Percentiles rank a stretch among this genome's conserved stretches.
Conservation (phyloP, 2,797 vertebrate species). For the Emys orbicularis region DNA sequence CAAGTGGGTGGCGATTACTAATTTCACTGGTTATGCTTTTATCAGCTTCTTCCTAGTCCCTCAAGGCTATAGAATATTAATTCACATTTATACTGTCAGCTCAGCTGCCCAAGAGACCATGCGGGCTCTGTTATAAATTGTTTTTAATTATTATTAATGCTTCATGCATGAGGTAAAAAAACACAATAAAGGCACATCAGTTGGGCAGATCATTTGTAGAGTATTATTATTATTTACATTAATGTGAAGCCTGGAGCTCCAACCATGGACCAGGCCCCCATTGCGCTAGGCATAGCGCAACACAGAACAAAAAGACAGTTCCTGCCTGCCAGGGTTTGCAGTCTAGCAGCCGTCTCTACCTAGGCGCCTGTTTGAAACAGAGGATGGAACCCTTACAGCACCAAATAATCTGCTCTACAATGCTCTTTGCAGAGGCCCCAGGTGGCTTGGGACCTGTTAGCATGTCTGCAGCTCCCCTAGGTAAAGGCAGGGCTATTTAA, state of each 20-base stretch:
- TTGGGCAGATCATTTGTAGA: conserved; percentile 35
- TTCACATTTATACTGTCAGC: conserved; percentile 71
- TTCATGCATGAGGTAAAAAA: conserved; percentile 11
- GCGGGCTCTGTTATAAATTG: conserved; percentile 50
- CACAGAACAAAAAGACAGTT: neutral
- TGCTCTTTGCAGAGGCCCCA: neutral
- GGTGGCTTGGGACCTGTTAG: neutral
- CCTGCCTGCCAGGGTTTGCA: neutral
- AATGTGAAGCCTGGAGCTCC: neutral
- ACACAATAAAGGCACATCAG: neutral
- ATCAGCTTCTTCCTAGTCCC: conserved; percentile 60
- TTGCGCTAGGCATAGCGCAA: neutral
- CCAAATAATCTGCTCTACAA: neutral
- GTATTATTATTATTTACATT: neutral
- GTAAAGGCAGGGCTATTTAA: neutral
- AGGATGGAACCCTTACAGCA: neutral
- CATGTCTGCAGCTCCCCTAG: neutral
- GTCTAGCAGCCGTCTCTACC: neutral
- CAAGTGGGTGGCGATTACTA: conserved; percentile 76
- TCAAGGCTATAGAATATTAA: conserved; percentile 72
- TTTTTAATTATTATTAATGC: conserved; percentile 59
- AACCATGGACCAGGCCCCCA: neutral
- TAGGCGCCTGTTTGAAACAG: neutral
- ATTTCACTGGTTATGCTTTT: conserved; percentile 72
- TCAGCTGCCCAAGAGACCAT: conserved; percentile 70